These are phyloP conservation scores for Pteropus rufus DNA, from an alignment of 2,797 vertebrate species.

Conservation along the genomic window DNA sequence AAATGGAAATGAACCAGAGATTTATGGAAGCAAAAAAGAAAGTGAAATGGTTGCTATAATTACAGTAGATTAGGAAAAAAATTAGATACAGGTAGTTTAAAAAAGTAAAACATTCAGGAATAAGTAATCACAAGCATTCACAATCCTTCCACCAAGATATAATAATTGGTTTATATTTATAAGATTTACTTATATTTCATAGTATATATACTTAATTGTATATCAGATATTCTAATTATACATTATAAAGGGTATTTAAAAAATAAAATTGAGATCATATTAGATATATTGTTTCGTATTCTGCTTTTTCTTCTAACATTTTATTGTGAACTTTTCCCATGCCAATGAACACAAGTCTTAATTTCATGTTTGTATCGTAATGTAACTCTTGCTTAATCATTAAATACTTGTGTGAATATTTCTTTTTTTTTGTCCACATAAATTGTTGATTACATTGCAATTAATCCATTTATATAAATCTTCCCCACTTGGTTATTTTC, in stretches of 20 bases:
- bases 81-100: neutral
- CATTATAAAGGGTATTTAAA: neutral
- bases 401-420: neutral
- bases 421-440: neutral
- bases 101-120: slow-evolving; percentile 34
- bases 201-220: neutral
- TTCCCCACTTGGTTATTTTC: slow-evolving; percentile 34
- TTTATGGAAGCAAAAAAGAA: neutral
- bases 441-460: neutral
- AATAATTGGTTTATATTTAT: slow-evolving; percentile 20
- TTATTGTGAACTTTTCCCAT: neutral
- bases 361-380: neutral
- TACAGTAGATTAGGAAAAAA: slow-evolving; percentile 5
- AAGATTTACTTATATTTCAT: slow-evolving; percentile 38
- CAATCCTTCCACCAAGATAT: slow-evolving; percentile 7
- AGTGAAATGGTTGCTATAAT: neutral
- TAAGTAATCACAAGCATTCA: slow-evolving; percentile 41
- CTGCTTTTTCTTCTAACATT: neutral
- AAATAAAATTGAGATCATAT: neutral
- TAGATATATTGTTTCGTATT: neutral
- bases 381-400: neutral
- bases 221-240: neutral
- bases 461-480: slow-evolving; percentile 1
- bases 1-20: neutral
- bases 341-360: neutral